Percentiles rank a stretch among this genome's conserved stretches.
Conservation (phyloP, 2,888 invertebrate genomes). For the Anarsia innoxiella region DNA sequence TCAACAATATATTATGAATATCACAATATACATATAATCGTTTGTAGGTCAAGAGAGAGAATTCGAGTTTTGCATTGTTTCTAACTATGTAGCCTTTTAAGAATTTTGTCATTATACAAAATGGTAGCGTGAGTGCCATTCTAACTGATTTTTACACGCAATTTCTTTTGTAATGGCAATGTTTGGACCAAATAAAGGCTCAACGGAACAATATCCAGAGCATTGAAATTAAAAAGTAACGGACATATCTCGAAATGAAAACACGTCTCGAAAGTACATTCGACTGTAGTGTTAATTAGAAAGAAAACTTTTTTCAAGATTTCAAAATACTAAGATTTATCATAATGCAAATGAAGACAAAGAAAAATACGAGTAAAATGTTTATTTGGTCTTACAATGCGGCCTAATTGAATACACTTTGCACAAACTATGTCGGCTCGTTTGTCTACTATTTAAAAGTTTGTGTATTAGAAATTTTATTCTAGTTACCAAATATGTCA, state of each 20-base stretch:
- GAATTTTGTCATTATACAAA: constrained; percentile 14
- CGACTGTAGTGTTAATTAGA: too few species aligned
- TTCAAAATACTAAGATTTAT: too few species aligned
- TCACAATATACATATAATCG: constrained; percentile 1
- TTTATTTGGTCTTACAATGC: constrained; percentile 12
- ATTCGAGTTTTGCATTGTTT: background rate
- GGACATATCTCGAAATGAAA: too few species aligned
- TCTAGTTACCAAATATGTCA: constrained; percentile 11
- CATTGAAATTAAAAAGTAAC: too few species aligned
- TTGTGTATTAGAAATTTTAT: too few species aligned
- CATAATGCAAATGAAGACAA: background rate
- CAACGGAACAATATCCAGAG: too few species aligned
- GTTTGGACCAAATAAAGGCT: constrained; percentile 24
- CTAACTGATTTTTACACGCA: constrained; percentile 16
- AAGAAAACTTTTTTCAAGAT: too few species aligned
- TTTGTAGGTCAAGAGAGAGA: constrained; percentile 1
- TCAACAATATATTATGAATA: background rate
- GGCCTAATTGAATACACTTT: constrained; percentile 11
- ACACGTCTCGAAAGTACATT: too few species aligned
- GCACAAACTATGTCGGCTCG: too few species aligned
- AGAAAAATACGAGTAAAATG: background rate
- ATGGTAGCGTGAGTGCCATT: constrained; percentile 28
- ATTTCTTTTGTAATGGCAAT: constrained; percentile 12
- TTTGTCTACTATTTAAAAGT: too few species aligned
- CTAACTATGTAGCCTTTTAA: background rate